Percentiles rank a stretch among this genome's conserved stretches.
phyloP scores from a whole-genome alignment of 2,888 invertebrate species.

The Anaspis maculata region DNA sequence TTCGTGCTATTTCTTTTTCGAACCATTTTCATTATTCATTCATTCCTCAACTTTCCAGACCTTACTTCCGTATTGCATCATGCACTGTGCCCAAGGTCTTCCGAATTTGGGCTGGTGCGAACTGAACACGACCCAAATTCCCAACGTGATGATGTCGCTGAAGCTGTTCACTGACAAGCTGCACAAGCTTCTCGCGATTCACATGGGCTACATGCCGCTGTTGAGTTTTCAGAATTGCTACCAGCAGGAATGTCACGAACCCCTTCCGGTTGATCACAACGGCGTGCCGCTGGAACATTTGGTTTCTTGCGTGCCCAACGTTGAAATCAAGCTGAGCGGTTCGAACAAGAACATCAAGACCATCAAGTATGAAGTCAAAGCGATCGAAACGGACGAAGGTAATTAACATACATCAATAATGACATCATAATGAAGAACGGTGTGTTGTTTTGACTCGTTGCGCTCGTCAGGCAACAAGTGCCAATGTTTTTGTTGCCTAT shows the following conservation, averaged over 20 bases:
- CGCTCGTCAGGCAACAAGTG: too few species aligned
- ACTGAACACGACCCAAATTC: slow-evolving; percentile 53
- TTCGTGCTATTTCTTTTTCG: slow-evolving; percentile 16
- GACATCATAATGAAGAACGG: not conserved
- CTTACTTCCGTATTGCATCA: slow-evolving; percentile 53
- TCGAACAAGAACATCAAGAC: slow-evolving; percentile 36
- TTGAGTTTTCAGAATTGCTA: slow-evolving; percentile 78
- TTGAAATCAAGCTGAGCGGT: slow-evolving; percentile 45
- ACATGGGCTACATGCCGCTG: slow-evolving; percentile 69
- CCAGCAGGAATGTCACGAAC: slow-evolving; percentile 59
- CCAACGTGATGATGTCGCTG: slow-evolving; percentile 59
- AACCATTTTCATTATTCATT: too few species aligned
- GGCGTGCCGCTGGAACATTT: slow-evolving; percentile 88
- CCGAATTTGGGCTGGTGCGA: slow-evolving; percentile 63
- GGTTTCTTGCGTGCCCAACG: slow-evolving; percentile 71
- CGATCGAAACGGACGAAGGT: slow-evolving; percentile 23
- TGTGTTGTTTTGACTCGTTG: too few species aligned
- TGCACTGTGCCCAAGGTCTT: slow-evolving; percentile 54
- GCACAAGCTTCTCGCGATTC: slow-evolving; percentile 59
- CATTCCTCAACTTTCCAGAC: slow-evolving; percentile 27
- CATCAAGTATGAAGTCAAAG: slow-evolving; percentile 26
- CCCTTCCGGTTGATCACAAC: slow-evolving; percentile 51
- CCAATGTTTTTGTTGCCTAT: too few species aligned
- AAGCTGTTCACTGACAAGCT: slow-evolving; percentile 57
- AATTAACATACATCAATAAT: not conserved